These are phyloP conservation scores for Brachypteracias leptosomus DNA, from an alignment of 2,113 vertebrate genomes.

Conservation along the genomic window DNA sequence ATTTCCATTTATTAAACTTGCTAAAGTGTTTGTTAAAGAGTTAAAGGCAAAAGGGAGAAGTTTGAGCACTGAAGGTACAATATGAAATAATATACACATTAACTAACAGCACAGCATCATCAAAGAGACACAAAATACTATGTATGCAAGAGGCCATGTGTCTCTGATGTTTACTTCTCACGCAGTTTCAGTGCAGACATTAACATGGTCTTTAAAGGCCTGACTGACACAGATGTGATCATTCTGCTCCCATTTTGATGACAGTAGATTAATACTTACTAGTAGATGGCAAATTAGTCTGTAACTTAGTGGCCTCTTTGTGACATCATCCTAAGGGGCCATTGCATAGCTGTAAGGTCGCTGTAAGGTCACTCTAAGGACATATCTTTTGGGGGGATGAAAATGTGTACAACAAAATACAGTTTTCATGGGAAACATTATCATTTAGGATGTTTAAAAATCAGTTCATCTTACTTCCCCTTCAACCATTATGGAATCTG, in stretches of 20 bases:
- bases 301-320: background rate
- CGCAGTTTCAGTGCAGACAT: background rate
- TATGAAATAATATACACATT: background rate
- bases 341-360: background rate
- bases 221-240: background rate
- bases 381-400: background rate
- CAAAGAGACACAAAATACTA: background rate
- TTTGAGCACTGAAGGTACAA: background rate
- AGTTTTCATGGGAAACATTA: background rate
- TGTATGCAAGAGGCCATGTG: background rate
- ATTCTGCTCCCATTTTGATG: background rate
- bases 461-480: background rate
- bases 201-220: background rate
- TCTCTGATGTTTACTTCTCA: background rate
- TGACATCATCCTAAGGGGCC: background rate
- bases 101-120: background rate
- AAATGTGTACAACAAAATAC: background rate
- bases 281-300: background rate
- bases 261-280: background rate
- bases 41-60: background rate
- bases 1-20: constrained; percentile 27
- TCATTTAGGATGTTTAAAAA: background rate
- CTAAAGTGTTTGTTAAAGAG: background rate
- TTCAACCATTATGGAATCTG: background rate
- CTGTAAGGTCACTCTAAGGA: too few species aligned